Evolutionary conservation across 2,113 vertebrate genomes (phyloP).

Genomic region (Apodemus sylvaticus): DNA sequence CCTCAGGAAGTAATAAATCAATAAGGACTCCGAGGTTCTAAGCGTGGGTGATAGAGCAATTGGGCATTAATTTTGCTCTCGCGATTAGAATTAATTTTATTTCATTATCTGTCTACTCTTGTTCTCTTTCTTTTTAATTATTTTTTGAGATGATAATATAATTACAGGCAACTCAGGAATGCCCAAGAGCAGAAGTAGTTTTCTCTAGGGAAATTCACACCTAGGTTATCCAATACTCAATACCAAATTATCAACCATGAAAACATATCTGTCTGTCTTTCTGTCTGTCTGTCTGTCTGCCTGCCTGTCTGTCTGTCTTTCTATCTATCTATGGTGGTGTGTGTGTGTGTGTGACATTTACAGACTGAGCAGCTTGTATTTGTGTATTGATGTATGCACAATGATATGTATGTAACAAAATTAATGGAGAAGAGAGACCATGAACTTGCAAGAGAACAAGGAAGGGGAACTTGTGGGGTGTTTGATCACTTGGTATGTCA

Average conservation of each 20-base stretch:
- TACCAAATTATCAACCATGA: background rate
- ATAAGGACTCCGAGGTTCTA: slow-evolving; percentile 8
- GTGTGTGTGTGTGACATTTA: background rate
- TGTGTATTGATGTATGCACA: background rate
- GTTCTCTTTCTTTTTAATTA: background rate
- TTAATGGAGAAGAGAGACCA: too few species aligned
- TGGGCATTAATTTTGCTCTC: background rate
- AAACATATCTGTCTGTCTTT: background rate
- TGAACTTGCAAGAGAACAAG: background rate
- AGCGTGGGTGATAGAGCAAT: background rate
- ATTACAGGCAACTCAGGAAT: background rate
- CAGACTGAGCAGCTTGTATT: background rate
- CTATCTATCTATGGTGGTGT: background rate
- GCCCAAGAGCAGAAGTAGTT: background rate
- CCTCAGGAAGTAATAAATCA: slow-evolving; percentile 38
- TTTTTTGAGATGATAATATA: background rate
- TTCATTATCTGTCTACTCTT: background rate
- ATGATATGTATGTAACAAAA: background rate
- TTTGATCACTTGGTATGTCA: slow-evolving; percentile 8
- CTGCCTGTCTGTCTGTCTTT: too few species aligned
- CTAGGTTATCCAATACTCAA: background rate
- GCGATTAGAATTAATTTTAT: slow-evolving; percentile 33
- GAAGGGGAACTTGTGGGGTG: background rate
- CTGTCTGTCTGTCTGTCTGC: too few species aligned
- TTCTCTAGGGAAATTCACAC: background rate